These are phyloP conservation scores for Cabera pusaria DNA, from an alignment of 2,888 invertebrate species.

Conservation along the genomic window DNA sequence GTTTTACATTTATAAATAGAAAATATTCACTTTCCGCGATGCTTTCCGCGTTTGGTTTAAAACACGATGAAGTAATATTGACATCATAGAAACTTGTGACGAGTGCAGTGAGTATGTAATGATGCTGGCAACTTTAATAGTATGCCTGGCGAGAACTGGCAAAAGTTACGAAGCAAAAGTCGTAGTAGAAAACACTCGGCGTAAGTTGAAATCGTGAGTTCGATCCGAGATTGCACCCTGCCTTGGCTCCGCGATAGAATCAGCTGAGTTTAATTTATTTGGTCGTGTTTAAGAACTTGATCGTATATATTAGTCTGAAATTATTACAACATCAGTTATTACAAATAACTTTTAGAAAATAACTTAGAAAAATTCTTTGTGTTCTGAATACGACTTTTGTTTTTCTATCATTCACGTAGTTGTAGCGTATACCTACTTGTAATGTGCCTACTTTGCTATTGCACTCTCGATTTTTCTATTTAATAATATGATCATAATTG, in stretches of 20 bases:
- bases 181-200: constrained; percentile 42
- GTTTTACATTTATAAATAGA: constrained; percentile 23
- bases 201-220: constrained; percentile 36
- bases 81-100: constrained; percentile 21
- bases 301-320: no score
- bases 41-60: constrained; percentile 19
- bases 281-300: neutral
- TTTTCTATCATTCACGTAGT: no score
- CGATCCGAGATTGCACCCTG: constrained; percentile 37
- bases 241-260: constrained; percentile 21
- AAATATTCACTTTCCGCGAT: constrained; percentile 15
- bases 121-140: constrained; percentile 18
- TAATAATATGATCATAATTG: no score
- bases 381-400: no score
- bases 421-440: no score
- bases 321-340: no score
- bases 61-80: constrained; percentile 30
- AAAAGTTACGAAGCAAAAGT: no score
- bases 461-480: no score
- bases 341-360: no score
- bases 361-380: no score
- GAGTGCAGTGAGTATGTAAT: constrained; percentile 6
- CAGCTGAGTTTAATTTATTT: constrained; percentile 4
- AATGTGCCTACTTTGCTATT: no score
- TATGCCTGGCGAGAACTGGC: no score